Base-by-base conservation (phyloP, 2,888 invertebrate species). In the Leptinotarsa tumamoca region DNA sequence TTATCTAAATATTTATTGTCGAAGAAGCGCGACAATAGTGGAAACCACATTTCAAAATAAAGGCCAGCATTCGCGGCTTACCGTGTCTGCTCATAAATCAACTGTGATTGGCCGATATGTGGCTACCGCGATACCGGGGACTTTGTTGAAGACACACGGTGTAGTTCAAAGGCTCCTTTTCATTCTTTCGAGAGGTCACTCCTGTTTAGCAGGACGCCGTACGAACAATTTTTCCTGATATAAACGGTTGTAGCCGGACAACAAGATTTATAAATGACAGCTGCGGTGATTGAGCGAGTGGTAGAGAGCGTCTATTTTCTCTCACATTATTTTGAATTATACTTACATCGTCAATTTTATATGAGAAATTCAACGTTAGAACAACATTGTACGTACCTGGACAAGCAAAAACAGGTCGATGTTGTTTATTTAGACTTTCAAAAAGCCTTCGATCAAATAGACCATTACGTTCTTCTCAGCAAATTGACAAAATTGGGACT, bases 1-100 rank as follows among this genome's bases (percentile, higher is more conserved):
- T 84, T 84, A 84, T 81, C 82, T 82, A 81, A 80, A 79, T 83
- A 85, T 85, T 85, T 85, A 84, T 83, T 82, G 83, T 81, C 81
- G 80, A 80, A 82, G 81, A 79, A 78, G 81, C 79, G 80, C 79
- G 80, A 81, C 73, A 69, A 68, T 74, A 67, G 72, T 71, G 61
- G 72, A 66, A 70, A 72, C 68, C 71, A 77, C 75, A 79, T 75
- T 79, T 75, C 77, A 77, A 79, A 79, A 74, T 79, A 79, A 78
- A 74, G 76, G 67, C 66, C 75, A 78, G 75, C 80, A 81, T 82
- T 82, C 73, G 80, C 80, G 78, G 75, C 70, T 74, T 68, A 77
- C 78, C 66, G 74, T 77, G 71, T 76, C 72, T 67, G 75, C 72
- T 75, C 73, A 82, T 82, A 83, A 83, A 83, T 83, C 80, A 79